Conservation (phyloP, 1,140 invertebrate species). For the Listronotus oregonensis region DNA sequence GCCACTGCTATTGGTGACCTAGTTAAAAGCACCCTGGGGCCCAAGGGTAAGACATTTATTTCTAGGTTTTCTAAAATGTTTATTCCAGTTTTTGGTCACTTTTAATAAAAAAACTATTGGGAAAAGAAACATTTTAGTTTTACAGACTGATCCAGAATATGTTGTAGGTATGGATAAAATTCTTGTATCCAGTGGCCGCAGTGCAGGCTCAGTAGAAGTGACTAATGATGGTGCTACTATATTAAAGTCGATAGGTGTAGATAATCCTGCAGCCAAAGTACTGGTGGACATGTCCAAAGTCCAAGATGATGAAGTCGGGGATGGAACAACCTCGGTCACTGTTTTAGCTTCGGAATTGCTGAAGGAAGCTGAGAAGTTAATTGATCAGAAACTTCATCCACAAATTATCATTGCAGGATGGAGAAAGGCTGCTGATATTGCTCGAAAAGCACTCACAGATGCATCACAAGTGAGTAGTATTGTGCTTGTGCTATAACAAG, state of each 20-base stretch:
- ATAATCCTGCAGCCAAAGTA: constrained; percentile 99
- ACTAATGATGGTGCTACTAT: constrained; percentile 99
- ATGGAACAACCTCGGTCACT: constrained; percentile 98
- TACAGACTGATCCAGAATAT: too few relatives aligned
- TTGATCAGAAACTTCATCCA: constrained; percentile 95
- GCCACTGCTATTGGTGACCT: constrained; percentile 98
- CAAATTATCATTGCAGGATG: constrained; percentile 97
- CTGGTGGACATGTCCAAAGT: constrained; percentile 98
- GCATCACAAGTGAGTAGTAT: constrained; percentile 59
- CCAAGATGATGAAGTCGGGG: constrained; percentile 99
- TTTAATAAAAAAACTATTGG: too few relatives aligned
- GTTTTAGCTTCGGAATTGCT: constrained; percentile 95
- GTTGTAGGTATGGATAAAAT: constrained; percentile 97
- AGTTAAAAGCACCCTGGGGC: constrained; percentile 96
- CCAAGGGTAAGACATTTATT: constrained; percentile 87
- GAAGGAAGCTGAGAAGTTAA: constrained; percentile 92
- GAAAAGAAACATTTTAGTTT: too few relatives aligned
- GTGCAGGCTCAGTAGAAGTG: constrained; percentile 87
- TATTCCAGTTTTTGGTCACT: too few relatives aligned
- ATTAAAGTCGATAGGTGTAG: constrained; percentile 93
- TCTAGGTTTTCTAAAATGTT: too few relatives aligned
- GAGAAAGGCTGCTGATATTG: constrained; percentile 83
- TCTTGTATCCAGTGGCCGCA: constrained; percentile 82
- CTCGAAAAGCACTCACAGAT: constrained; percentile 78
- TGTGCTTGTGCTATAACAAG: too few relatives aligned